Conservation (phyloP, 2,797 vertebrate genomes). For the Coccyzus lansbergi region DNA sequence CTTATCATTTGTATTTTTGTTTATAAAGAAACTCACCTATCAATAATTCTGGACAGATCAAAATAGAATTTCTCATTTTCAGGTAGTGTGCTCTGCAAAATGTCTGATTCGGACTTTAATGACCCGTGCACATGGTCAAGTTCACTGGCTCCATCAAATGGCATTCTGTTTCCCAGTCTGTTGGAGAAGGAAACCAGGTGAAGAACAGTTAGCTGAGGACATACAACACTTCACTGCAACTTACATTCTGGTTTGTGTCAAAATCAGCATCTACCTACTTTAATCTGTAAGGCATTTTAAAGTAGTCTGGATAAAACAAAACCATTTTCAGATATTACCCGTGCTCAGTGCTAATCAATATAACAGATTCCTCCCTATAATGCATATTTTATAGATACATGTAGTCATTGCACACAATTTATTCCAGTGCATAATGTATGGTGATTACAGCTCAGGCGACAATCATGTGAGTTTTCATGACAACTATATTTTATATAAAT, state of each 20-base stretch:
- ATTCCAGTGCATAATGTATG: background rate
- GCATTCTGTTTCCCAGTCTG: slow-evolving; percentile 76
- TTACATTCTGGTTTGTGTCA: background rate
- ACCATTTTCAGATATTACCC: background rate
- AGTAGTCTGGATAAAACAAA: background rate
- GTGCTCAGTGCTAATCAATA: background rate
- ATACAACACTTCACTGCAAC: background rate
- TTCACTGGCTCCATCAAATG: slow-evolving; percentile 78
- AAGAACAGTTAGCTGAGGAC: background rate
- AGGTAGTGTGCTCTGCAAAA: slow-evolving; percentile 76
- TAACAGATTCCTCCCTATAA: background rate
- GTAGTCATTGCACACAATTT: background rate
- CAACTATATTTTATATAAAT: background rate
- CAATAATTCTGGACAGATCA: slow-evolving; percentile 75
- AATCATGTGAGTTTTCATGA: background rate
- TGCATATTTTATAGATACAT: background rate
- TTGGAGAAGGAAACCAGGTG: background rate
- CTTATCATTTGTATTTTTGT: background rate
- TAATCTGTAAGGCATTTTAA: background rate
- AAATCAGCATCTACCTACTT: background rate
- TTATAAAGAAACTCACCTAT: slow-evolving; percentile 72
- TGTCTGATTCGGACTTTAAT: slow-evolving; percentile 75
- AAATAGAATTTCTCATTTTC: slow-evolving; percentile 80
- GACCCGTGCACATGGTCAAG: slow-evolving; percentile 71
- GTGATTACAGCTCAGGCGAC: background rate